A percentile compares a stretch with the other conserved stretches of the same genome.
These are phyloP conservation scores for Neodon shergylaensis DNA, from an alignment of 2,113 vertebrate species.

Conservation along the genomic window DNA sequence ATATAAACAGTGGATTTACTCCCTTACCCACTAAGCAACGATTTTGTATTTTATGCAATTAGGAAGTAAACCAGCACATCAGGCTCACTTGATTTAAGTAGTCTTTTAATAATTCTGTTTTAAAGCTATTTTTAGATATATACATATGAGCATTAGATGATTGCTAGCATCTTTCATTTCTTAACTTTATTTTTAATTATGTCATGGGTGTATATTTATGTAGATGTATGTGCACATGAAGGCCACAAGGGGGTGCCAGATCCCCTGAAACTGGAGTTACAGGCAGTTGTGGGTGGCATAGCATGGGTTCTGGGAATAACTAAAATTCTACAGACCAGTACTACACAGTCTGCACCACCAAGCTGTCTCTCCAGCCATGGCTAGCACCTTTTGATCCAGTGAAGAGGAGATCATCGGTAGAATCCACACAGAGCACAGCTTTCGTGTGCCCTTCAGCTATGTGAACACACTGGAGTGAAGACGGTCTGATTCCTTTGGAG, in stretches of 20 bases:
- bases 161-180: slow-evolving; percentile 88
- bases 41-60: slow-evolving; percentile 20
- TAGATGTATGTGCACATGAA: neutral
- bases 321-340: neutral
- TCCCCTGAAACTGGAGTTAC: neutral
- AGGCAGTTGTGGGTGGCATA: too few relatives aligned
- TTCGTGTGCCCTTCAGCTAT: slow-evolving; percentile 97
- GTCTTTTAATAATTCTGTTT: neutral
- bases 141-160: neutral
- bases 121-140: neutral
- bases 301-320: neutral
- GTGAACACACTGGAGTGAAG: slow-evolving; percentile 91
- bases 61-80: neutral
- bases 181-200: neutral
- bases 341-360: too few relatives aligned
- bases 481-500: slow-evolving; percentile 83
- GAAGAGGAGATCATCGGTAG: slow-evolving; percentile 97
- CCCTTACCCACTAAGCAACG: neutral
- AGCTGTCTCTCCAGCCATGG: neutral
- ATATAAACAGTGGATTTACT: neutral
- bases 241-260: neutral
- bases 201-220: neutral
- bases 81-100: neutral
- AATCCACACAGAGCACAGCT: slow-evolving; percentile 95
- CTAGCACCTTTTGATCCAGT: slow-evolving; percentile 96